Evolutionary conservation across 2,113 vertebrate species (phyloP).

Genomic region (Casuarius casuarius): DNA sequence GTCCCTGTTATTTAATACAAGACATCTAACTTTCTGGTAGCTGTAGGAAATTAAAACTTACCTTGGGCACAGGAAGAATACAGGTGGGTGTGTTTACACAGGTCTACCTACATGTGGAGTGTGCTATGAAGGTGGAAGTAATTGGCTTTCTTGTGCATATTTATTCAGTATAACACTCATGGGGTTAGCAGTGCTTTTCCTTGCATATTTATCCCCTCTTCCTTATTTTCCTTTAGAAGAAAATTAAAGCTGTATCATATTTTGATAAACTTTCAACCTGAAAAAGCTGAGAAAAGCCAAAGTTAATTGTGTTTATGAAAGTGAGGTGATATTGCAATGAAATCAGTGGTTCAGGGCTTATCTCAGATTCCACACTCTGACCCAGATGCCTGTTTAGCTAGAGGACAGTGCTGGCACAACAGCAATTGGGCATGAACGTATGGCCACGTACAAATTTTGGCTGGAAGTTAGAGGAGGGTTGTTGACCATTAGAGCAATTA

Average conservation of each 20-base stretch:
- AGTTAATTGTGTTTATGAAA: neutral
- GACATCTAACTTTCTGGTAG: neutral
- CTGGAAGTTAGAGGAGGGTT: neutral
- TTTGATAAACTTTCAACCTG: neutral
- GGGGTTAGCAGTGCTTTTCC: neutral
- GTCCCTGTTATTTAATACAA: slow-evolving; percentile 2
- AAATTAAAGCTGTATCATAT: neutral
- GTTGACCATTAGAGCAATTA: neutral
- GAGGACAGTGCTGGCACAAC: neutral
- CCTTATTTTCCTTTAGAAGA: neutral
- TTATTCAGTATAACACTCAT: neutral
- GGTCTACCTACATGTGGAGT: neutral
- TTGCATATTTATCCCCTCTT: neutral
- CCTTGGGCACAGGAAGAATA: neutral
- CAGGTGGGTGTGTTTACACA: neutral
- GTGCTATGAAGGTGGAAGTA: neutral
- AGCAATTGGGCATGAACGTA: neutral
- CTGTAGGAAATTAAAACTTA: neutral
- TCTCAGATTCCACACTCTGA: neutral
- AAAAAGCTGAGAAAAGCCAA: neutral
- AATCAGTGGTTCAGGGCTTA: rapidly evolving
- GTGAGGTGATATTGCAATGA: neutral
- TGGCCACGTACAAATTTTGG: neutral
- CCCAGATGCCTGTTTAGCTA: neutral
- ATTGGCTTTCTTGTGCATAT: neutral